These are phyloP conservation scores for Panagrolaimus sp. DNA, from an alignment of 1,140 invertebrate genomes.

Conservation along the genomic window DNA sequence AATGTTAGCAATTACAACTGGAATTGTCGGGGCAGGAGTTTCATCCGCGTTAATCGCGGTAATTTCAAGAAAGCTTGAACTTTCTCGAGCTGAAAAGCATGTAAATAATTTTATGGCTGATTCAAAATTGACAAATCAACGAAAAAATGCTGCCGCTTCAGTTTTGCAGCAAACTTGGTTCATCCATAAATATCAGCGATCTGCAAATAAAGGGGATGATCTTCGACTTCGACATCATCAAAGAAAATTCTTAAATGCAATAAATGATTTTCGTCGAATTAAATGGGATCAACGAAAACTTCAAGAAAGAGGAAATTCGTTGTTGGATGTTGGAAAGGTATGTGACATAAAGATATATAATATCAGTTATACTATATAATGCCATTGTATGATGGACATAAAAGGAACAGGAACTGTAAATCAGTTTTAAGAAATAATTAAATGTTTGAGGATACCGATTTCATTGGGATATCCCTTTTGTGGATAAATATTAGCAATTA, in stretches of 20 bases:
- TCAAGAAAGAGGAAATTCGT: constrained; percentile 57
- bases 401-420: not conserved
- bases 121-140: constrained; percentile 59
- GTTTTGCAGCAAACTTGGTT: constrained; percentile 65
- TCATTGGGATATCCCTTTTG: too few species aligned
- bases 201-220: constrained; percentile 55
- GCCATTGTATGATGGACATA: not conserved
- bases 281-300: constrained; percentile 60
- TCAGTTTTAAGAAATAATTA: not conserved
- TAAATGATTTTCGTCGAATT: constrained; percentile 58
- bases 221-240: constrained; percentile 55
- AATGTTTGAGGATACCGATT: too few species aligned
- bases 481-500: too few species aligned
- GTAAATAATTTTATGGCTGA: constrained; percentile 61
- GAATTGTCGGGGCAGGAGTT: constrained; percentile 58
- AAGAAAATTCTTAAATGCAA: constrained; percentile 56
- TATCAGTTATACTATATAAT: not conserved
- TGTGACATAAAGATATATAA: not conserved
- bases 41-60: constrained; percentile 59
- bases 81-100: constrained; percentile 57
- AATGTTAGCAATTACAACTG: constrained; percentile 53
- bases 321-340: constrained; percentile 59
- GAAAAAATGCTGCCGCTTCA: constrained; percentile 65
- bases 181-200: constrained; percentile 57
- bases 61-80: constrained; percentile 58